Conservation (phyloP, 2,113 vertebrate genomes). For the Muntiacus reevesi region DNA sequence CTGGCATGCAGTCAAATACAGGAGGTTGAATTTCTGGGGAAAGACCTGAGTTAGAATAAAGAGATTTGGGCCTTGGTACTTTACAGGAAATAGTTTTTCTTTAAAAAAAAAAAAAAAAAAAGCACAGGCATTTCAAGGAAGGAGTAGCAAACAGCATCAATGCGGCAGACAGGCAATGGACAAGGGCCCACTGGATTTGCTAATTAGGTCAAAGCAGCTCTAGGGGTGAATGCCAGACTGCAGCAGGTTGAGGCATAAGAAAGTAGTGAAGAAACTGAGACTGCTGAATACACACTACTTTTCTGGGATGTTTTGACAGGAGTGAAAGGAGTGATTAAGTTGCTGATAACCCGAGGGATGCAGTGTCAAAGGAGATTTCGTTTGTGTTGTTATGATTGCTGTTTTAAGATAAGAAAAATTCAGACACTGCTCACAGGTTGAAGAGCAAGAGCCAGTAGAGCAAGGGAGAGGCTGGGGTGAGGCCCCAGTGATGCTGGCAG, state of each 20-base stretch:
- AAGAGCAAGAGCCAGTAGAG: constrained; percentile 40
- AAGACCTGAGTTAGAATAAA: neutral
- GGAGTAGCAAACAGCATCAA: neutral
- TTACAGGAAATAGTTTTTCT: neutral
- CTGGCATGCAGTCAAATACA: neutral
- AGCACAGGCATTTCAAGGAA: neutral
- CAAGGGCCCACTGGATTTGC: neutral
- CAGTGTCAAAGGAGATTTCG: constrained; percentile 17
- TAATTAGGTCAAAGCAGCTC: constrained; percentile 5
- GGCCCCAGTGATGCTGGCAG: neutral
- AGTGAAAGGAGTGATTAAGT: neutral
- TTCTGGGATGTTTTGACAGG: neutral
- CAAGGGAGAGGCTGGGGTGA: constrained; percentile 20
- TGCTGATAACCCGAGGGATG: constrained; percentile 7
- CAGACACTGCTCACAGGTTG: neutral
- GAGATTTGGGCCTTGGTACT: neutral
- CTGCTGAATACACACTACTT: neutral
- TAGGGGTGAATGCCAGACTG: neutral
- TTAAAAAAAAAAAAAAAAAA: neutral
- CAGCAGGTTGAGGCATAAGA: constrained; percentile 15
- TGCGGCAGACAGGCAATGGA: neutral
- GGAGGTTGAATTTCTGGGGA: neutral
- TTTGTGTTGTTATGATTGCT: neutral
- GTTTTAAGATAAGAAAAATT: constrained; percentile 38
- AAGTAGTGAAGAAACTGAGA: neutral